These are phyloP conservation scores for Scaptomyza flava DNA, from an alignment of 2,888 invertebrate species.

Conservation along the genomic window DNA sequence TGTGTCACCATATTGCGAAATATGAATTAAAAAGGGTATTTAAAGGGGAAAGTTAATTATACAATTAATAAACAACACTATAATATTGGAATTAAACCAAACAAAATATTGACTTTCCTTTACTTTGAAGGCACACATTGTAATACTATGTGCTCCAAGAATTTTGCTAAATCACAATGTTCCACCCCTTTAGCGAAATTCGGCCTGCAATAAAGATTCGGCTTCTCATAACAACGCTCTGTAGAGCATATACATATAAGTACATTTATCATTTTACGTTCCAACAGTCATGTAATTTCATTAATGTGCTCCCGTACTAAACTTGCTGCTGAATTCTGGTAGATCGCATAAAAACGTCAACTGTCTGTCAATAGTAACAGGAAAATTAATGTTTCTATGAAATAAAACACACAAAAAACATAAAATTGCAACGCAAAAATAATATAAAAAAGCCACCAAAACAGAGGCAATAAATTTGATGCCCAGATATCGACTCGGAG, in stretches of 20 bases:
- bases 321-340: conserved; percentile 13
- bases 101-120: neutral
- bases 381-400: conserved; percentile 63
- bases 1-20: no score
- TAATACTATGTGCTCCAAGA: neutral
- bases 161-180: neutral
- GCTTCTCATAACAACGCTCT: neutral
- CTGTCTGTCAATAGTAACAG: conserved; percentile 69
- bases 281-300: conserved; percentile 62
- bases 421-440: conserved; percentile 77
- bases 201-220: neutral
- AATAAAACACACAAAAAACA: conserved; percentile 46
- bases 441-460: conserved; percentile 73
- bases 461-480: conserved; percentile 66
- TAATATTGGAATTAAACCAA: neutral
- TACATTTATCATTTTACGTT: conserved; percentile 64
- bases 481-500: conserved; percentile 30
- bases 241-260: neutral
- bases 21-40: no score
- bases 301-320: conserved; percentile 58
- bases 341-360: conserved; percentile 64
- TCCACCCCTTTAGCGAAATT: conserved; percentile 5
- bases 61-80: no score
- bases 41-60: no score
- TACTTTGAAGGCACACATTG: neutral